Evolutionary conservation across 2,113 vertebrate genomes (phyloP), one percentile per base, ranked within the genome.

Genomic region (Otis tarda): DNA sequence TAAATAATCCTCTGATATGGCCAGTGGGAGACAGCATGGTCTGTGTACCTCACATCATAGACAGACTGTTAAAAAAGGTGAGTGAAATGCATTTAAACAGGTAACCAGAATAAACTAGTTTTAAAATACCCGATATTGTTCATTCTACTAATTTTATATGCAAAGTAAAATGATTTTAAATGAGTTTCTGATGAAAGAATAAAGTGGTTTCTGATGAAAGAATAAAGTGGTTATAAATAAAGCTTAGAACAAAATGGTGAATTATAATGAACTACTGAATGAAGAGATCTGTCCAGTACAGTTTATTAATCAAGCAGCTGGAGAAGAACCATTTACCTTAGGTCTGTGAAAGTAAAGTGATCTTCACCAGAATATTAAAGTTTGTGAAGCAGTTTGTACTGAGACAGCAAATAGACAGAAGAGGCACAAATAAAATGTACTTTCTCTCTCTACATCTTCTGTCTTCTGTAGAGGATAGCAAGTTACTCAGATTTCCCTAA

Each of bases 161-260:
- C 33, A 71, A 89, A 91, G 25, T 57, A 79, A 76, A 75, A 76
- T 71, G 1, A 83, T 87, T 89, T 91, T 63, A 67, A 87, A 67
- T 73, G 2, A 71, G 27, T 49, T 87, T 89, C 43, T 89, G 37
- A 61, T 80, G 63, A 87, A 83, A 91, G 37, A 83, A 93, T 75
- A 27, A 94, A 89, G 45, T 52, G 13, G 27, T 49, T 87, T 89
- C 41, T 89, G 37, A 61, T 80, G 63, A 87, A 83, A 91, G 37
- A 83, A 93, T 75, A 27, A 94, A 89, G 47, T 53, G 13, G 47
- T 55, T 78, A 74, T 76, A 52, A 91, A 96, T 75, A 87, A 93
- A 86, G 10, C 41, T 83, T 83, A 83, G 35, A 83, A 80, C 12
- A 7, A 87, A 76, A 86, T 21, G 47, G 9, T 91, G 52, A 80